Base-by-base conservation (phyloP, 2,888 invertebrate species). In the Amblyjoppa fuscipennis region DNA sequence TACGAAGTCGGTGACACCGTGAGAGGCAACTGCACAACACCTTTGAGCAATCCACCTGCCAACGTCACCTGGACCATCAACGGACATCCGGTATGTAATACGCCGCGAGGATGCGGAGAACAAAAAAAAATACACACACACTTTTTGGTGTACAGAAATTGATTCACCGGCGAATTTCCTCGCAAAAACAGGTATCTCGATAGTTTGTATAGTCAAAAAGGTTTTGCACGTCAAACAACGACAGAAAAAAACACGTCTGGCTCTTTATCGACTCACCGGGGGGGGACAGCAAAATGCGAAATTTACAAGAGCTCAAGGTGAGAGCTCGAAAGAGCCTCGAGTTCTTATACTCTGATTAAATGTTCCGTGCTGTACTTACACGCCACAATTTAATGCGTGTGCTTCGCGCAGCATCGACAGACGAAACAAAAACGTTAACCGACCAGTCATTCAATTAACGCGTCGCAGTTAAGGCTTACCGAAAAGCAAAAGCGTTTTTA, bases 1-100 rank as follows among this genome's bases (percentile, higher is more conserved):
- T 96, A 96, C 93, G 96, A 96, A 86, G 96, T 96, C 83, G 97
- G 96, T 3, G 96, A 96, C 85, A 96, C 95, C 16, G 94, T 97
- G 87, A 95, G 96, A 82, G 97, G 96, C 64, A 96, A 96, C 85
- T 97, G 97, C 91, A 96, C 96, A 9, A 95, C 96, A 31, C 96
- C 97, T 20, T 95, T 95, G 20, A 95, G 96, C 74, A 96, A 96
- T 93, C 97, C 97, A 34, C 95, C 96, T 16, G 96, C 96, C 74
- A 97, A 97, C 93, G 95, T 97, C 90, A 97, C 97, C 70, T 97
- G 96, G 95, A 96, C 96, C 87, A 95, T 97, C 77, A 97, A 97
- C 92, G 96, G 96, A 88, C 89, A 88, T 90, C 90, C 90, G 93
- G 94, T 94, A 93, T 64, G 82, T 84, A 83, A 89, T 75, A 87